These are phyloP conservation scores for Vidua macroura DNA, from an alignment of 2,113 vertebrate genomes.

Conservation along the genomic window DNA sequence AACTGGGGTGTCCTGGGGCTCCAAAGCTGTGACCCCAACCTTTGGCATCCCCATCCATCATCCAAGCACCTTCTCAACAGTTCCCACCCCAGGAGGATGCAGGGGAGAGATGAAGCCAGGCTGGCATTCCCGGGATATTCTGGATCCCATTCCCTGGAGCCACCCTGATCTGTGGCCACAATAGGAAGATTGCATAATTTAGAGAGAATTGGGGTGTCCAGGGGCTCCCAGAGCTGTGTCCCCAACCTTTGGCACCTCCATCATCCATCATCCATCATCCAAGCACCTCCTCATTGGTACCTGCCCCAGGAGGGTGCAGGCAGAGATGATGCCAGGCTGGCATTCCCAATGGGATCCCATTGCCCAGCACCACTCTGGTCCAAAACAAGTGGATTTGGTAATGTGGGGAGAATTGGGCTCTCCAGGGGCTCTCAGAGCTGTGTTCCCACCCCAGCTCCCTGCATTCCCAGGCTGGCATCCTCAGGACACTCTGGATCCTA, in stretches of 20 bases:
- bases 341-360: neutral
- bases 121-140: neutral
- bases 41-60: neutral
- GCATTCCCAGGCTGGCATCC: neutral
- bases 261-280: neutral
- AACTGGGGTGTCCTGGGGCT: neutral
- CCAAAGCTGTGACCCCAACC: neutral
- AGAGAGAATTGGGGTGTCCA: accelerated
- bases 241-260: neutral
- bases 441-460: neutral
- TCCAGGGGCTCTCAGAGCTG: neutral
- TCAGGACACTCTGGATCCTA: neutral
- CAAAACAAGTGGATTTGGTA: neutral
- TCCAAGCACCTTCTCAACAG: neutral
- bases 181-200: neutral
- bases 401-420: neutral
- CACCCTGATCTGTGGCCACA: neutral
- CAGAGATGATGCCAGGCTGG: neutral
- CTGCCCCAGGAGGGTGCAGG: neutral
- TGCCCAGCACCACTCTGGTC: accelerated
- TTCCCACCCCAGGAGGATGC: neutral
- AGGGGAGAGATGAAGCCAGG: neutral
- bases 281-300: accelerated
- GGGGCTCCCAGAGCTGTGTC: neutral
- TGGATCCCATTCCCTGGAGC: neutral